Evolutionary conservation across 2,888 invertebrate species (phyloP).

Genomic region (Philonicus albiceps): DNA sequence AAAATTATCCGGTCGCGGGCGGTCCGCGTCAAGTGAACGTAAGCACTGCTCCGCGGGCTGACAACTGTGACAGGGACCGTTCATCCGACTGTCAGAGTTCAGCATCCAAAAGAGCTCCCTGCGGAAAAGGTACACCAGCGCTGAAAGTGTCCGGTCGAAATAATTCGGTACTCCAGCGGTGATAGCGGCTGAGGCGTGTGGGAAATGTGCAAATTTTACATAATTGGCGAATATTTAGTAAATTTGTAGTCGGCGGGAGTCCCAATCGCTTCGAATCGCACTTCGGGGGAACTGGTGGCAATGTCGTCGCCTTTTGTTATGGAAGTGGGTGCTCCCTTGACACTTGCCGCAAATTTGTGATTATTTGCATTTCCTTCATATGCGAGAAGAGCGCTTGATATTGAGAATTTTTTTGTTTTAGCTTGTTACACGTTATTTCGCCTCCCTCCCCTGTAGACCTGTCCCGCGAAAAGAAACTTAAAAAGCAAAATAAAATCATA

Average conservation of each 20-base stretch:
- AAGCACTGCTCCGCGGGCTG: not conserved
- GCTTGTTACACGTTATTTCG: not conserved
- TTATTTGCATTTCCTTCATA: conserved; percentile 28
- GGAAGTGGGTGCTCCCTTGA: conserved; percentile 44
- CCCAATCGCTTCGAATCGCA: not conserved
- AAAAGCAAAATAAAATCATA: not conserved
- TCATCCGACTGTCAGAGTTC: conserved; percentile 7
- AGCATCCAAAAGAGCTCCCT: not conserved
- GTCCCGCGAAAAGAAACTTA: too few relatives aligned
- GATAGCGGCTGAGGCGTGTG: conserved; percentile 73
- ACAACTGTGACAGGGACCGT: not conserved
- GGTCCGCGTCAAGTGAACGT: not conserved
- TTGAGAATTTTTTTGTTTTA: not conserved
- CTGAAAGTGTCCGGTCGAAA: not conserved
- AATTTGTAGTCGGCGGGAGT: not conserved
- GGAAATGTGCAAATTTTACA: conserved; percentile 2
- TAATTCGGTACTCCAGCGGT: conserved; percentile 76
- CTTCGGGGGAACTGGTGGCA: not conserved
- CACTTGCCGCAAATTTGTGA: conserved; percentile 44
- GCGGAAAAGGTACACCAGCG: not conserved
- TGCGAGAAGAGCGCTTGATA: not conserved
- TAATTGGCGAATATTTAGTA: not conserved
- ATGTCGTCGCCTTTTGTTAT: conserved; percentile 43
- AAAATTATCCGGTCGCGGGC: not conserved
- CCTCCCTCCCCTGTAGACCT: not conserved